Base-by-base conservation (phyloP, 2,113 vertebrate genomes). In the Toxotes jaculatrix region DNA sequence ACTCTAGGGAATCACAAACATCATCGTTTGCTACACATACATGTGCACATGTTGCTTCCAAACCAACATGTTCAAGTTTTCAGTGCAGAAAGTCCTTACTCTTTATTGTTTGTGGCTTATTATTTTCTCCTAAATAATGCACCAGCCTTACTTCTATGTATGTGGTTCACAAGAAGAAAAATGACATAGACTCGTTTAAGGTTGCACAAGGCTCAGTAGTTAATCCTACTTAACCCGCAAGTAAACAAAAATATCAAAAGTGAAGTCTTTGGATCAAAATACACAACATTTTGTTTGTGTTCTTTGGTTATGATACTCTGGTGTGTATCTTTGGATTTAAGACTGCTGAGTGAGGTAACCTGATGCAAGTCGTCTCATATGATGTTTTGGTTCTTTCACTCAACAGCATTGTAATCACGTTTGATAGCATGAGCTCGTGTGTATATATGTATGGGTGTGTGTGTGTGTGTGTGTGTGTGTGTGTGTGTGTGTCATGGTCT, bases 381-480 rank as follows among this genome's bases (percentile, higher is more conserved):
- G 74, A 81, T 90, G 83, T 91, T 93, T 87, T 87, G 84, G 34
- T 76, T 45, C 64, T 88, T 74, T 90, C 79, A 88, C 84, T 92
- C 82, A 84, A 14, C 76, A 5, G 82, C 19, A 68, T 32, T 49
- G 83, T 74, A 91, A 90, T 84, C 83, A 75, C 55, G 45, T 86
- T 75, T 85, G 81, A 88, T 81, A 78, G 77, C 67, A 43, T 59
- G 43, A 1, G 12, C 43, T 45, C 63, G 79, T 64, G 36, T 65
- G 66, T 23, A 42, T 38, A 56, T n/a, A 27, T 57, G 23, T 43
- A n/a, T 62, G 27, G 5, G 23, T 51, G 27, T 57, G 42, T 63
- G 61, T 36, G 34, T 59, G 42, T 47, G 47, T 40, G 17, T 12
- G 16, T 27, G 31, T 51, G 43, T 53, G 61, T 76, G 64, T 82